These are phyloP conservation scores for Prunella himalayana DNA, from an alignment of 2,113 vertebrate species.

Conservation along the genomic window DNA sequence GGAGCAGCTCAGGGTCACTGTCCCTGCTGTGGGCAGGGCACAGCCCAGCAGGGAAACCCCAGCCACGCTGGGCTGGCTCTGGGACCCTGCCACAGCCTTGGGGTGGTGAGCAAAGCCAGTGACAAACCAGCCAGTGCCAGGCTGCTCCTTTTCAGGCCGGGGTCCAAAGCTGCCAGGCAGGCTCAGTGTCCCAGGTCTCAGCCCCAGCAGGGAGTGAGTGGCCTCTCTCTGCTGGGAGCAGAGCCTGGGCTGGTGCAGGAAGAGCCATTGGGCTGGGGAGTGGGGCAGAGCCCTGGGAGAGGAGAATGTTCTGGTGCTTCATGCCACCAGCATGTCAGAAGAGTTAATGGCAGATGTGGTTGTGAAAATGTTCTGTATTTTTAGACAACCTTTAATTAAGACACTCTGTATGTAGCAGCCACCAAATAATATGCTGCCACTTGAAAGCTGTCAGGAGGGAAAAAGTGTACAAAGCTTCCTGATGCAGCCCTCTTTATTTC, in stretches of 20 bases:
- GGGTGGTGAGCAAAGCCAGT: fast-evolving
- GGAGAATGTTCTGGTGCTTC: slow-evolving; percentile 59
- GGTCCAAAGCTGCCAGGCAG: neutral
- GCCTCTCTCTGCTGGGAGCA: neutral
- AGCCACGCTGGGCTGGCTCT: neutral
- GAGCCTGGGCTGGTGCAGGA: neutral
- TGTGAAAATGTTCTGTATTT: slow-evolving; percentile 76
- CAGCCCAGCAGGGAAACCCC: neutral
- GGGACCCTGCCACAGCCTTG: fast-evolving
- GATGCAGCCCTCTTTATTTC: slow-evolving; percentile 77
- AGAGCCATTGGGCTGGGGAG: neutral
- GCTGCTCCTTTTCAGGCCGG: fast-evolving
- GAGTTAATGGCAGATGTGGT: slow-evolving; percentile 80
- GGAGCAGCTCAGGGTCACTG: neutral
- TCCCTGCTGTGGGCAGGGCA: neutral
- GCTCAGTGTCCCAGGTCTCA: neutral
- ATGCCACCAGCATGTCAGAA: slow-evolving; percentile 62
- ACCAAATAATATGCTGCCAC: slow-evolving; percentile 82
- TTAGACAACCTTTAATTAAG: slow-evolving; percentile 86
- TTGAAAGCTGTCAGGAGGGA: slow-evolving; percentile 78
- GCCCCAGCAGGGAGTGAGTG: fast-evolving
- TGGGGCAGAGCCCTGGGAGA: neutral
- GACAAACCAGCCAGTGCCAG: fast-evolving
- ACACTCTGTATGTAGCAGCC: slow-evolving; percentile 71
- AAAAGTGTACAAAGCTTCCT: slow-evolving; percentile 73